Conservation (phyloP, 92 coral and sea anemone species). For the Paramuricea clavata region DNA sequence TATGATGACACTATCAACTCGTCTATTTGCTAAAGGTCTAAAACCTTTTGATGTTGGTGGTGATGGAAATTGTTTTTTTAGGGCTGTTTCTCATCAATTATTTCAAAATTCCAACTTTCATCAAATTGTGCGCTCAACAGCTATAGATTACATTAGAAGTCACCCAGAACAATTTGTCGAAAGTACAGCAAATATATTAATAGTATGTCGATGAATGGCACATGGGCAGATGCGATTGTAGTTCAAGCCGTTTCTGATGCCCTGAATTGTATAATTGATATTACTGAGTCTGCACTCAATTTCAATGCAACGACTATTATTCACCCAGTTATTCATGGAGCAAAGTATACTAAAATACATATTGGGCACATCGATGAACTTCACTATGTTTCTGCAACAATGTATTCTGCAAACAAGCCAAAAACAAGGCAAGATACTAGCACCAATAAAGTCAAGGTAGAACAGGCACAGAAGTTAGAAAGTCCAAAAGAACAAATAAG, state of each 20-base stretch:
- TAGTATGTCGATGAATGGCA: neutral
- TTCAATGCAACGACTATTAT: constrained; percentile 22
- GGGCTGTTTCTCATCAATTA: neutral
- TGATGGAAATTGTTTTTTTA: constrained; percentile 17
- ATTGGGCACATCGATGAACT: constrained; percentile 45
- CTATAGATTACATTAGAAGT: neutral
- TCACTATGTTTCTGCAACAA: constrained; percentile 48
- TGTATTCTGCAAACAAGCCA: no score
- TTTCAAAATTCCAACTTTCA: neutral
- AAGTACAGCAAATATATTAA: neutral
- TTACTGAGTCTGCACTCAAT: neutral
- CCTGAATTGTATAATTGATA: neutral
- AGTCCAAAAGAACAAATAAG: no score
- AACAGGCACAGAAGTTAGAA: no score
- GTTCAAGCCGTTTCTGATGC: constrained; percentile 5
- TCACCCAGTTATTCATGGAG: constrained; percentile 26
- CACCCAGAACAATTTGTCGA: neutral
- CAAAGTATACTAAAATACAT: neutral
- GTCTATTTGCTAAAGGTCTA: constrained; percentile 8
- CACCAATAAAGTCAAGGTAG: no score
- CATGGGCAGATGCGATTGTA: neutral
- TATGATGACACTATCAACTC: neutral
- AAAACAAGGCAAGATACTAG: no score
- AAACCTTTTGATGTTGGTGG: constrained; percentile 29
- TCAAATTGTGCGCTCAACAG: neutral